Base-by-base conservation (phyloP, 2,113 vertebrate genomes). In the Osmerus eperlanus region DNA sequence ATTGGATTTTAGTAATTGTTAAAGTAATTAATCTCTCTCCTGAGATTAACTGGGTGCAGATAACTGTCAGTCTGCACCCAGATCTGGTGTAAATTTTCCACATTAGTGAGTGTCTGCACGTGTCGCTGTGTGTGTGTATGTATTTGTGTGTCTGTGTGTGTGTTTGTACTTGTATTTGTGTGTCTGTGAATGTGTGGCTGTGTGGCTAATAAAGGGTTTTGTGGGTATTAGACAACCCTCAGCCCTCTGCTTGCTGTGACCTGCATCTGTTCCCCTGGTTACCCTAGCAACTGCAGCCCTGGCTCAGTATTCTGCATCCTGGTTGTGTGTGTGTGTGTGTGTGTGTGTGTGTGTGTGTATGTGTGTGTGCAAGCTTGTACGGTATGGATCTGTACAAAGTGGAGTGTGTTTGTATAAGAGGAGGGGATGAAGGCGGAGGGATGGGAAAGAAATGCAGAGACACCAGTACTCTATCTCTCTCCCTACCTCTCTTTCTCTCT, bases 191-290 rank as follows among this genome's bases (percentile, higher is more conserved):
- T 56, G 32, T 67, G 58, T 19, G 25, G 25, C 23, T 60, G 36
- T 59, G 54, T 61, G 52, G 59, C 23, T 73, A 68, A 70, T 73
- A 68, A 78, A 36, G 63, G 19, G 36, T 71, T 72, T 69, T 72
- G 67, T n/a, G 41, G 59, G 65, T 67, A 56, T 76, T 76, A 67
- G 71, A 65, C 69, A 69, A 58, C 73, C 56, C 70, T 82, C 81
- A 72, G 71, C 73, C 56, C 70, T 82, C 81, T 71, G 71, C 65
- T 78, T 74, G 62, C 65, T 85, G 68, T 89, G 93, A 95, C 94
- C 93, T 90, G 93, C 92, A 94, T 95, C 91, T 94, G 88, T 94
- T 93, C 90, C 85, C 93, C 74, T 84, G 87, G 95, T 98, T 97
- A 87, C 95, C 95, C 86, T 91, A 93, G 95, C 91, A 97, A 97